Conservation (phyloP, 2,113 vertebrate genomes). For the Galeopterus variegatus region DNA sequence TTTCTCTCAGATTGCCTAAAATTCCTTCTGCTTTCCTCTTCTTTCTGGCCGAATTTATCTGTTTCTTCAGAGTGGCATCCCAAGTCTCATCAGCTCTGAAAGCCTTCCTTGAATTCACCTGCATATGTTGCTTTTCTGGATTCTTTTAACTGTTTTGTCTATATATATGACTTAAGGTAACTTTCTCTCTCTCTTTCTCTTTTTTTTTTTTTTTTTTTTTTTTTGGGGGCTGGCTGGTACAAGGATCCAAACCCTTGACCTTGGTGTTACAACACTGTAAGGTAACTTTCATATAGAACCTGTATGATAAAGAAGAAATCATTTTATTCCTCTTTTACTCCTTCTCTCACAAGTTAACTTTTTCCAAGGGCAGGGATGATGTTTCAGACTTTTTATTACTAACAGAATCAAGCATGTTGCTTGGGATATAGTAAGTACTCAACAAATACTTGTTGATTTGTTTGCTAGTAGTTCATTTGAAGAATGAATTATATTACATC, state of each 20-base stretch:
- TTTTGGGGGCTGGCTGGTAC: too few species aligned
- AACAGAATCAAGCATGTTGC: not conserved
- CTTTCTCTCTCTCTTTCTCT: not conserved
- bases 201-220: too few species aligned
- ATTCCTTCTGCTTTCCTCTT: not conserved
- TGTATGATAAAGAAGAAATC: not conserved
- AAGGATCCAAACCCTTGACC: too few species aligned
- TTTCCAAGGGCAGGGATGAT: constrained; percentile 4
- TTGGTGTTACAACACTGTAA: not conserved
- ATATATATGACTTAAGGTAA: not conserved
- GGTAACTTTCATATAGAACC: constrained; percentile 6
- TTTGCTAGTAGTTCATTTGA: constrained; percentile 52
- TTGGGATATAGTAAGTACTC: constrained; percentile 14
- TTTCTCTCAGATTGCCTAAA: not conserved
- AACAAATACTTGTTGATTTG: not conserved
- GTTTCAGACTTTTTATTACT: not conserved
- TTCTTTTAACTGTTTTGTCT: constrained; percentile 17
- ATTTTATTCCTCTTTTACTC: not conserved
- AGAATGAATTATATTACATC: constrained; percentile 4
- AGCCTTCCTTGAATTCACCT: constrained; percentile 24
- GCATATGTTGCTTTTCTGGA: constrained; percentile 15
- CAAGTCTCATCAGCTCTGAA: not conserved
- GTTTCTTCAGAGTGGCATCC: not conserved
- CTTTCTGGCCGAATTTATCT: not conserved
- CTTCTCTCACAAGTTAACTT: constrained; percentile 35